Evolutionary conservation across 2,797 vertebrate genomes (phyloP).

Genomic region (Trachurus trachurus): DNA sequence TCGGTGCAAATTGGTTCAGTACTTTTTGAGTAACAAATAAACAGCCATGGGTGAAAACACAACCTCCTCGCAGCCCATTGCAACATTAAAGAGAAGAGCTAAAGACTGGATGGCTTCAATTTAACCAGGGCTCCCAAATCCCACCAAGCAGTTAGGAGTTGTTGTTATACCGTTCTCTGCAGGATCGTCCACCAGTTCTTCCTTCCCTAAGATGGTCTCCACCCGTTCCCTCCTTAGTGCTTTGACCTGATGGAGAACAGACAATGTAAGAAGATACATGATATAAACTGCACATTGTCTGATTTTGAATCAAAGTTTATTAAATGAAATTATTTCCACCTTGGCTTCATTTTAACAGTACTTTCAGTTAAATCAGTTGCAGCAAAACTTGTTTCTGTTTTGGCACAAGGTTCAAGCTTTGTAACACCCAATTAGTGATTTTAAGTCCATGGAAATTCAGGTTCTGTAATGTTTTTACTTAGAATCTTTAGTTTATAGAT

Average conservation of each 20-base stretch:
- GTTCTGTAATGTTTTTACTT: background rate
- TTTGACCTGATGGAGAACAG: constrained; percentile 73
- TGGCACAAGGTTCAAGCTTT: background rate
- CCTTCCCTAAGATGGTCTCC: constrained; percentile 62
- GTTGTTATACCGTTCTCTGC: constrained; percentile 68
- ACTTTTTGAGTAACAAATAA: too few relatives aligned
- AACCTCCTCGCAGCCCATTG: background rate
- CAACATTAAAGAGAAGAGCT: constrained; percentile 37
- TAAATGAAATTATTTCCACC: background rate
- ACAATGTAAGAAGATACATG: background rate
- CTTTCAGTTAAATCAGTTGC: background rate
- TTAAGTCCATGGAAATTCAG: background rate
- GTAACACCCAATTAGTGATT: background rate
- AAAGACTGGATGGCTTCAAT: constrained; percentile 13
- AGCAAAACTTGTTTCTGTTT: background rate
- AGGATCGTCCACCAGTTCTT: constrained; percentile 75
- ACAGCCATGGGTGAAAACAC: too few relatives aligned
- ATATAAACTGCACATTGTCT: too few relatives aligned
- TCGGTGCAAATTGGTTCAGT: too few relatives aligned
- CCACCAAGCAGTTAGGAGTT: constrained; percentile 17
- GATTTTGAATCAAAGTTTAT: background rate
- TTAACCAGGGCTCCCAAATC: constrained; percentile 18
- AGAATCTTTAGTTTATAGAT: background rate
- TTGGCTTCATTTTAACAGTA: background rate
- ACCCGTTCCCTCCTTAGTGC: constrained; percentile 69